Conservation (phyloP, 2,797 vertebrate genomes). For the Muscicapa striata region DNA sequence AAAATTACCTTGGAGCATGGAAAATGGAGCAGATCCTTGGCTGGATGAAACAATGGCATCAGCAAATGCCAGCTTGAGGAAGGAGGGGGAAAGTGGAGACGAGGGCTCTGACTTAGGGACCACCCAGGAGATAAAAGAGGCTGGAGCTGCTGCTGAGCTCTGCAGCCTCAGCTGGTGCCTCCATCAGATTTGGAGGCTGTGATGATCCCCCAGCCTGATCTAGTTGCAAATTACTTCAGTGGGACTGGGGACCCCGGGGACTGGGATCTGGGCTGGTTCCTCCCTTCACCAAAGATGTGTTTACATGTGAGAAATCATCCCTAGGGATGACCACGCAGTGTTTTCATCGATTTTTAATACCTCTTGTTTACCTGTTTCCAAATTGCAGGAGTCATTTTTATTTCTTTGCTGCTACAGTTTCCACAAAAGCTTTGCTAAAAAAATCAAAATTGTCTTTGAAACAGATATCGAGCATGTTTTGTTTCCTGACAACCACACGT, state of each 20-base stretch:
- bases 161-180: background rate
- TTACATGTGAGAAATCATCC: background rate
- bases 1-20: conserved; percentile 52
- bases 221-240: background rate
- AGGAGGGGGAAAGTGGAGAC: background rate
- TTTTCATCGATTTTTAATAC: background rate
- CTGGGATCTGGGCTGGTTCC: background rate
- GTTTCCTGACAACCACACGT: conserved; percentile 66
- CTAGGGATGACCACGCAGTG: background rate
- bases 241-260: background rate
- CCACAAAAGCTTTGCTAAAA: background rate
- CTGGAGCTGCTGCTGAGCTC: background rate
- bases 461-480: conserved; percentile 32
- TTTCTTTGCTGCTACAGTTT: conserved; percentile 22
- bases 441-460: conserved; percentile 46
- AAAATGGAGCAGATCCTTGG: conserved; percentile 45
- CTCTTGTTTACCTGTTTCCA: conserved; percentile 35
- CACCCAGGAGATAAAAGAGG: conserved; percentile 51
- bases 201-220: background rate
- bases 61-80: background rate
- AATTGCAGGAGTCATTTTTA: conserved; percentile 1
- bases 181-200: background rate
- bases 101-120: background rate
- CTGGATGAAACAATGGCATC: conserved; percentile 33
- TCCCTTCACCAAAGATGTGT: background rate